Percentiles rank a stretch among this genome's conserved stretches.
phyloP scores from a whole-genome alignment of 1,140 invertebrate species.

The Callitettix versicolor region DNA sequence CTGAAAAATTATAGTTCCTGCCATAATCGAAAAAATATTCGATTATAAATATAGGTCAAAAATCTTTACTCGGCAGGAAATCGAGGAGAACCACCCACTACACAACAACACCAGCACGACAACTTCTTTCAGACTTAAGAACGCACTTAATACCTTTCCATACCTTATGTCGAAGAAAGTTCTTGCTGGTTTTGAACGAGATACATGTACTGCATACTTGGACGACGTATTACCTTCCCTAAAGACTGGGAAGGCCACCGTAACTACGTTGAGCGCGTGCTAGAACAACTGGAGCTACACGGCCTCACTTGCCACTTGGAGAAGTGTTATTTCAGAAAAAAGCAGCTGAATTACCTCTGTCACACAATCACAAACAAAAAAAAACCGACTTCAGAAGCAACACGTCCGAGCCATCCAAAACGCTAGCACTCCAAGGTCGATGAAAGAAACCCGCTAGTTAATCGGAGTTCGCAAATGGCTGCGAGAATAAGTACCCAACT shows the following conservation, averaged over 20 bases:
- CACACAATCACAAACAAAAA: slow-evolving; percentile 28
- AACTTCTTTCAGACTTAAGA: slow-evolving; percentile 32
- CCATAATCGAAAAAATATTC: too few species aligned
- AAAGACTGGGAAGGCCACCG: slow-evolving; percentile 22
- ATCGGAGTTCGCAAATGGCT: slow-evolving; percentile 30
- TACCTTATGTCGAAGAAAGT: slow-evolving; percentile 22
- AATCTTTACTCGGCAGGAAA: too few species aligned
- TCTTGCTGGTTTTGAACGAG: slow-evolving; percentile 14
- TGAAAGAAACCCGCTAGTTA: slow-evolving; percentile 19
- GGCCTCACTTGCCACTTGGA: slow-evolving; percentile 26
- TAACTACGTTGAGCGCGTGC: slow-evolving; percentile 17
- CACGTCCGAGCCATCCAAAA: slow-evolving; percentile 26
- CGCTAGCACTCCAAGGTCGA: slow-evolving; percentile 26
- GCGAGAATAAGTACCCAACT: slow-evolving; percentile 30
- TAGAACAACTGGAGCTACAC: slow-evolving; percentile 20
- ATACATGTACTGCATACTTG: slow-evolving; percentile 19
- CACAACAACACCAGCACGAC: too few species aligned
- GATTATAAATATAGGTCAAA: too few species aligned
- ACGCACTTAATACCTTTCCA: slow-evolving; percentile 26
- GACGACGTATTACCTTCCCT: slow-evolving; percentile 28
- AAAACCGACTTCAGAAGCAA: slow-evolving; percentile 22
- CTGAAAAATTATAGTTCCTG: too few species aligned
- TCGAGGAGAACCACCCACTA: too few species aligned
- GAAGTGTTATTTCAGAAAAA: slow-evolving; percentile 29
- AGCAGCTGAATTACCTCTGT: slow-evolving; percentile 30